Conservation (phyloP, 2,797 vertebrate species). For the Propithecus deckenii region DNA sequence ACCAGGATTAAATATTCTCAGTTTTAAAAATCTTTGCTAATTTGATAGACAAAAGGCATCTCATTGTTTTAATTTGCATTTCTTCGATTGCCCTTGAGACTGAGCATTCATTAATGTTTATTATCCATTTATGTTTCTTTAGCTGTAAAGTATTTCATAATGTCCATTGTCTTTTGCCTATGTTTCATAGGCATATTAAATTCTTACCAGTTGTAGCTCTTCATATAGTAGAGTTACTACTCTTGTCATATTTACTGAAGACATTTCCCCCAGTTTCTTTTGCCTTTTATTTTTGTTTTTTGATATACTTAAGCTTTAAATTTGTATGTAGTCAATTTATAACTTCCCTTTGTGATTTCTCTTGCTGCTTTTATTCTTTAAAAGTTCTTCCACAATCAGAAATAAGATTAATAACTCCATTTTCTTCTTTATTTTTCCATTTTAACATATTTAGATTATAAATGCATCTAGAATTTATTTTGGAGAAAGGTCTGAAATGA, state of each 20-base stretch:
- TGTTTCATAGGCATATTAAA: not conserved
- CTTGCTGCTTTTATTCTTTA: not conserved
- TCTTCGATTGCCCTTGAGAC: not conserved
- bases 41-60: not conserved
- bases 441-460: not conserved
- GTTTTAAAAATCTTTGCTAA: not conserved
- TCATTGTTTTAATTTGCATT: not conserved
- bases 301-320: not conserved
- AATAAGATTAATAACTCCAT: not conserved
- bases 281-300: not conserved
- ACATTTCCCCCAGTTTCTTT: not conserved
- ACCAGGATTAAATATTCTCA: conserved; percentile 17
- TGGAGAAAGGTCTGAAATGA: not conserved
- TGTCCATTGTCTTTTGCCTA: not conserved
- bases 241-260: not conserved
- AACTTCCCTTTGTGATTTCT: conserved; percentile 31
- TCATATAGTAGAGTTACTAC: not conserved
- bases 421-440: conserved; percentile 13
- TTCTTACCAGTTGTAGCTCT: not conserved
- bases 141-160: not conserved
- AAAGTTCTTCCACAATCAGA: not conserved
- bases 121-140: not conserved
- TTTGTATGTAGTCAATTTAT: not conserved
- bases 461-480: conserved; percentile 41
- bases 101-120: not conserved